Conservation (phyloP, 2,113 vertebrate species). For the mouse (Mus musculus) region GRCm39 chr9:59056501-59057000, state of each 20-base stretch:
- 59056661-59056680: not conserved
- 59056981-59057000: not conserved
- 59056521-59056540: not conserved
- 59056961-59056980: not conserved
- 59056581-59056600: not conserved
- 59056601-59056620: not conserved
- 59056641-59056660: not conserved
- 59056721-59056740: not conserved
- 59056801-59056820: not conserved
- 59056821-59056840: not conserved
- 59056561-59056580: not conserved
- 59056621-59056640: not conserved
- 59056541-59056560: no score
- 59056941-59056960: not conserved
- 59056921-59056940: not conserved
- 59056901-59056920: slow-evolving; percentile 31
- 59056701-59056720: not conserved
- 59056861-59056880: not conserved
- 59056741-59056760: not conserved
- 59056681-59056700: not conserved
- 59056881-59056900: slow-evolving; percentile 34
- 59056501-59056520: not conserved
- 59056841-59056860: not conserved
- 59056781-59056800: not conserved
- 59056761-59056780: not conserved